A percentile compares a stretch with the other conserved stretches of the same genome.
Evolutionary conservation across 2,888 invertebrate genomes (phyloP).

Genomic region (Pecten maximus): DNA sequence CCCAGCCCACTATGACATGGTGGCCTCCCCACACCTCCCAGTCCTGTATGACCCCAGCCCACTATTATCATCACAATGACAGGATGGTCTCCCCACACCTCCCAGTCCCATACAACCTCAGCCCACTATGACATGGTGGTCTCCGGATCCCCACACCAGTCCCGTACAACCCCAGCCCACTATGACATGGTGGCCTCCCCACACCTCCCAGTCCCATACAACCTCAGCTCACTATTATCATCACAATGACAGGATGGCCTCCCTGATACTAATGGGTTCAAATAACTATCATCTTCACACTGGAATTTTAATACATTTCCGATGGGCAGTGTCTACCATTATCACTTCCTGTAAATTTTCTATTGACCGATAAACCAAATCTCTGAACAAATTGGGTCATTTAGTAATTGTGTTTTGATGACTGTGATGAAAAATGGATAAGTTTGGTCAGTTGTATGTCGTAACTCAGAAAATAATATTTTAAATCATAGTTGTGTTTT

Average conservation of each 20-base stretch:
- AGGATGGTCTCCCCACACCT: too few relatives aligned
- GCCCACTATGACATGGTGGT: too few relatives aligned
- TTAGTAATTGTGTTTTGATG: not conserved
- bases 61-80: too few relatives aligned
- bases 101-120: too few relatives aligned
- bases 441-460: too few relatives aligned
- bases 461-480: too few relatives aligned
- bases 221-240: not conserved
- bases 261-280: not conserved
- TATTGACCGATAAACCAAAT: not conserved
- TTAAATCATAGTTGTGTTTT: too few relatives aligned
- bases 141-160: too few relatives aligned
- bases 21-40: too few relatives aligned
- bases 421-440: not conserved
- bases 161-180: not conserved
- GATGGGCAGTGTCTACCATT: not conserved
- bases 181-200: not conserved
- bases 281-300: conserved; percentile 29
- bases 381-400: not conserved
- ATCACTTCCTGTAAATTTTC: not conserved
- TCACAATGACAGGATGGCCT: not conserved
- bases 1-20: too few relatives aligned
- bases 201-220: too few relatives aligned
- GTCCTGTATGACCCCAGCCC: too few relatives aligned
- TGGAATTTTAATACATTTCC: not conserved